A percentile compares a stretch with the other conserved stretches of the same genome.
These are phyloP conservation scores for Campoplex capitator DNA, from an alignment of 2,888 invertebrate species.

Conservation along the genomic window DNA sequence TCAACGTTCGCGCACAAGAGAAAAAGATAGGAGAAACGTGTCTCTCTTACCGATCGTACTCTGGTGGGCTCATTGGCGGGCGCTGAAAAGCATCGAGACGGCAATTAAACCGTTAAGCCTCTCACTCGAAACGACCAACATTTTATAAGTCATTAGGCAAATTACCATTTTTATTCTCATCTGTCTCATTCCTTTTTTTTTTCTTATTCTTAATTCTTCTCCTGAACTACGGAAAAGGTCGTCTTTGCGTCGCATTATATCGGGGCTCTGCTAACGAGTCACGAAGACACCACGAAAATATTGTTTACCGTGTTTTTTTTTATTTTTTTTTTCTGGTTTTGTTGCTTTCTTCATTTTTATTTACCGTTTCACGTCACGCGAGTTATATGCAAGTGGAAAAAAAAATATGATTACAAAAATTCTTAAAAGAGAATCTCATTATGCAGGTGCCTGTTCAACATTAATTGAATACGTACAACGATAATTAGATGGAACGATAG, in stretches of 20 bases:
- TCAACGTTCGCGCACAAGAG: constrained; percentile 63
- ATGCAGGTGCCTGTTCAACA: neutral
- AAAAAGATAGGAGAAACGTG: constrained; percentile 35
- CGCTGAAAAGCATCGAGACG: constrained; percentile 64
- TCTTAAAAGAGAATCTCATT: constrained; percentile 3
- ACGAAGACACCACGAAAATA: constrained; percentile 8
- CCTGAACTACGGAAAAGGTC: constrained; percentile 47
- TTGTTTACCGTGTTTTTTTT: constrained; percentile 22
- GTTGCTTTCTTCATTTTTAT: neutral
- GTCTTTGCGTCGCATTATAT: constrained; percentile 5
- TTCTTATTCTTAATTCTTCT: constrained; percentile 19
- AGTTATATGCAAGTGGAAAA: neutral
- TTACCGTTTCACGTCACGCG: constrained; percentile 11
- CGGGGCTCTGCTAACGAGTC: constrained; percentile 52
- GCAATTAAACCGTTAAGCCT: constrained; percentile 69
- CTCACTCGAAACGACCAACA: constrained; percentile 68
- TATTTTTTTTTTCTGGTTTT: neutral
- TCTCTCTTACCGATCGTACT: constrained; percentile 28
- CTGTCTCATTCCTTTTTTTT: constrained; percentile 20
- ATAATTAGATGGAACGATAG: constrained; percentile 24
- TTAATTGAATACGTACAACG: neutral
- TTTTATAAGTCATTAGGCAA: constrained; percentile 69
- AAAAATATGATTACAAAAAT: neutral
- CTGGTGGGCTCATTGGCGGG: constrained; percentile 42
- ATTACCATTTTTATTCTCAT: constrained; percentile 65